Evolutionary conservation across 1,140 invertebrate species (phyloP), one percentile per base, ranked within the genome.

Genomic region (Ips nitidus): DNA sequence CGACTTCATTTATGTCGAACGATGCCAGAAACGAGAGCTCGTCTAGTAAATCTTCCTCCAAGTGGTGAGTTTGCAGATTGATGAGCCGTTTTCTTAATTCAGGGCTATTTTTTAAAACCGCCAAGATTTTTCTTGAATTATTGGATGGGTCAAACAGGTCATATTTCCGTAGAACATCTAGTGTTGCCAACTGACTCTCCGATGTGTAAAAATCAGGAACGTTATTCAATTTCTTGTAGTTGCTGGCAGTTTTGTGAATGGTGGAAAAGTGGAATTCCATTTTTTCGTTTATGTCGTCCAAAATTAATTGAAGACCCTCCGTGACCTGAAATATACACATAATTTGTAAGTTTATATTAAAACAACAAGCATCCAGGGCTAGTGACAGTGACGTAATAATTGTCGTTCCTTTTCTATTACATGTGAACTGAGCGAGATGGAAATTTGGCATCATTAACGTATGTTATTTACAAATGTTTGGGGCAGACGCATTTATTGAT

Each of bases 161-260:
- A 41, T 70, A 71, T 4, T 22, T 42, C 4, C 60, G 41, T 8
- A 71, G 41, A 3, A 66, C 36, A 3, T 71, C 38, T n/a, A 71
- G 7, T 3, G 56, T 56, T 52, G 38, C 22, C 22, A 70, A 41
- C 42, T 70, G 60, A 42, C 53, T 43, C 38, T 57, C 41, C 8
- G 62, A 63, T 41, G 62, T 71, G 4, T 73, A 72, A 41, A 73
- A 76, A 5, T 74, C 71, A n/a, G 76, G 75, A 57, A 61, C 71
- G 47, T 66, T 37, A 39, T 62, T 73, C 3, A 55, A 7, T 71
- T 79, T 80, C 59, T 73, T 75, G 55, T 71, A 80, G 22, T 57
- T 67, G 37, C 72, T 78, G 4, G 71, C 70, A 5, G 78, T 53
- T 71, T 79, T 79, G 41, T 76, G 69, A 7, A 75, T 60, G 4